phyloP scores from a whole-genome alignment of 2,888 invertebrate genomes.

The Ennomos quercinarius region DNA sequence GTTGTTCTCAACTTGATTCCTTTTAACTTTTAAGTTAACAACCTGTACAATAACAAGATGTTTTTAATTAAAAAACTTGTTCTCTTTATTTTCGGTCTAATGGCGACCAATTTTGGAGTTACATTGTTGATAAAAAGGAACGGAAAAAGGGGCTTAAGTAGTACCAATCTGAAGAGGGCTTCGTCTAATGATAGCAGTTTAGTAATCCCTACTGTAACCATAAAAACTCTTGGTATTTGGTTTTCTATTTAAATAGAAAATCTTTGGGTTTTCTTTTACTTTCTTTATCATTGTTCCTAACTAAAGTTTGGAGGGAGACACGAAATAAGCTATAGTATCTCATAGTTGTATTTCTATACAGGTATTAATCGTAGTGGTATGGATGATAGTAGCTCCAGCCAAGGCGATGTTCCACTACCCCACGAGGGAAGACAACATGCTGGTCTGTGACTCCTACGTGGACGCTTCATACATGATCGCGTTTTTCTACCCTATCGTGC shows the following conservation, averaged over 20 bases:
- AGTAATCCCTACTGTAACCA: too few relatives aligned
- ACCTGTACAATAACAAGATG: slow-evolving; percentile 5
- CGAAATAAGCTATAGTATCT: too few relatives aligned
- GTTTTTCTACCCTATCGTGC: slow-evolving; percentile 96
- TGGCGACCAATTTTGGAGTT: neutral
- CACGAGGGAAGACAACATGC: slow-evolving; percentile 95
- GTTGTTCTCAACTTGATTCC: slow-evolving; percentile 4
- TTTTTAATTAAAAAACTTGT: slow-evolving; percentile 17
- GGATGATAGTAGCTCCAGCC: slow-evolving; percentile 97
- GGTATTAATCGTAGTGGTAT: slow-evolving; percentile 95
- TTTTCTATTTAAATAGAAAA: neutral
- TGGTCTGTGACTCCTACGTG: slow-evolving; percentile 96
- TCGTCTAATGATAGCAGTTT: too few relatives aligned
- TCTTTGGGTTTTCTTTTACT: too few relatives aligned
- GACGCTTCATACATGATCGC: slow-evolving; percentile 97
- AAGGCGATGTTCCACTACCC: slow-evolving; percentile 96
- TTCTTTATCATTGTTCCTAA: too few relatives aligned
- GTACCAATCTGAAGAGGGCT: neutral
- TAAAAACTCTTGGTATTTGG: too few relatives aligned
- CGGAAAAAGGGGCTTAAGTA: neutral
- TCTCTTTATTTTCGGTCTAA: neutral
- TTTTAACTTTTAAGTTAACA: neutral
- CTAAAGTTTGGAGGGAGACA: too few relatives aligned
- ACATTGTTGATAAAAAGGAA: neutral
- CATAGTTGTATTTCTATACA: slow-evolving; percentile 52